A percentile compares a stretch with the other conserved stretches of the same genome.
These are phyloP conservation scores for Hypotaenidia okinawae DNA, from an alignment of 2,797 vertebrate genomes.

Conservation along the genomic window DNA sequence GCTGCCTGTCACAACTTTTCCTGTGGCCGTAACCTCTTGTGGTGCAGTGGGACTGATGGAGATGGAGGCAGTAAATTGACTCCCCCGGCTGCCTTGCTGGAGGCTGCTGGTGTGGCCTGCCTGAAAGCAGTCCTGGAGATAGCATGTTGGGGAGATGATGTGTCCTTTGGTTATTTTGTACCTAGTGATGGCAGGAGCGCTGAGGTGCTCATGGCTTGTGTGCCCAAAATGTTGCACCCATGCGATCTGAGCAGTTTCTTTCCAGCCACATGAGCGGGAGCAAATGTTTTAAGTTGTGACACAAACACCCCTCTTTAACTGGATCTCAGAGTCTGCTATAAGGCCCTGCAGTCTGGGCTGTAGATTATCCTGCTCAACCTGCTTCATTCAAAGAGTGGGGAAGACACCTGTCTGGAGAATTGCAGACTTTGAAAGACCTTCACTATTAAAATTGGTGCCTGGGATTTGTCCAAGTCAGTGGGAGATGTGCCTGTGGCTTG, in stretches of 20 bases:
- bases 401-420: background rate
- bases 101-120: background rate
- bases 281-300: background rate
- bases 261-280: background rate
- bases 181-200: fast-evolving
- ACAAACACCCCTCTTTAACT: background rate
- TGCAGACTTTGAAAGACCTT: background rate
- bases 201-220: fast-evolving
- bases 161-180: background rate
- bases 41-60: fast-evolving
- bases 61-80: background rate
- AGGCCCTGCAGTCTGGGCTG: background rate
- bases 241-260: background rate
- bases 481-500: background rate
- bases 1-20: background rate
- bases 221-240: background rate
- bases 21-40: background rate
- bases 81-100: background rate
- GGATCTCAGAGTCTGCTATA: background rate
- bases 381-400: background rate
- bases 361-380: background rate
- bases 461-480: background rate
- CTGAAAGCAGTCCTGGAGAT: background rate
- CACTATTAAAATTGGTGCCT: background rate
- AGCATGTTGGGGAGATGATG: fast-evolving